Evolutionary conservation across 2,113 vertebrate genomes (phyloP).

Genomic region (Cheirogaleus medius): DNA sequence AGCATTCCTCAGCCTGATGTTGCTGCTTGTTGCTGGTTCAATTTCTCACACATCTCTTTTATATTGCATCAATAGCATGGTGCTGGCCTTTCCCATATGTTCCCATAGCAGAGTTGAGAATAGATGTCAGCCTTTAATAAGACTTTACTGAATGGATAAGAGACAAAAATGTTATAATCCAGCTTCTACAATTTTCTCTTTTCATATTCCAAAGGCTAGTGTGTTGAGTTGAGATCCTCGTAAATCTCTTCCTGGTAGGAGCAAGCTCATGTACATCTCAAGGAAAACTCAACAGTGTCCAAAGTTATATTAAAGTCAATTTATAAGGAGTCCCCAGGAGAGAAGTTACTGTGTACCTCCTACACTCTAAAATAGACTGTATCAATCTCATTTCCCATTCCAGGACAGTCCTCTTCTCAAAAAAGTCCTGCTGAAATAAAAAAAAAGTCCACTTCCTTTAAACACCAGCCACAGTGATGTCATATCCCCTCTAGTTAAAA

Average conservation of each 20-base stretch:
- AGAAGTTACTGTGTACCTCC: background rate
- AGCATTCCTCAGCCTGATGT: background rate
- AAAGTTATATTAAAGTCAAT: background rate
- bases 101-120: background rate
- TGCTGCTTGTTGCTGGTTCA: background rate
- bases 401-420: background rate
- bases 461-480: background rate
- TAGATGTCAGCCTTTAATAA: background rate
- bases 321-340: background rate
- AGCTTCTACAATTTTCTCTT: background rate
- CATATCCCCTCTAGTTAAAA: background rate
- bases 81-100: background rate
- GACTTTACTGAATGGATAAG: background rate
- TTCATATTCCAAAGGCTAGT: background rate
- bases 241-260: background rate
- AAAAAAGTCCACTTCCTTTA: background rate
- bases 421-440: no score
- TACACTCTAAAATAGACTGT: background rate
- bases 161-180: background rate
- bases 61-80: background rate
- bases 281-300: background rate
- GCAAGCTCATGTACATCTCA: background rate
- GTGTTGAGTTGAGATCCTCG: background rate
- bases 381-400: background rate
- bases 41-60: background rate